Evolutionary conservation across 2,797 vertebrate species (phyloP).

Genomic region (Sebastes oblongus): DNA sequence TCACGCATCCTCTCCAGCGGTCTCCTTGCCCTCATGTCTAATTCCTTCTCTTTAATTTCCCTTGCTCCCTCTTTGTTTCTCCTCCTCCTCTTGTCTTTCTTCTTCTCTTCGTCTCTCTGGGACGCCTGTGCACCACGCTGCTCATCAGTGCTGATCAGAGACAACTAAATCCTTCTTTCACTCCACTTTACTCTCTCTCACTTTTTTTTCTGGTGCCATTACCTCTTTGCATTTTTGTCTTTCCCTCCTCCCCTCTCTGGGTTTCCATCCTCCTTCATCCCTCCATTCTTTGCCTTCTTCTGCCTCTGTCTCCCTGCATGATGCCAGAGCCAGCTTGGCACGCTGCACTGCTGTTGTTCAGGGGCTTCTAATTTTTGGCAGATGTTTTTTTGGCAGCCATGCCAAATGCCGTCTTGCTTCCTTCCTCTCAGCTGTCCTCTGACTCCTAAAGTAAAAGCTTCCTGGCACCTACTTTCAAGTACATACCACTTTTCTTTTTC

Average conservation of each 20-base stretch:
- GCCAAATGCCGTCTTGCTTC: conserved; percentile 13
- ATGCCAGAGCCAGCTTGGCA: conserved; percentile 50
- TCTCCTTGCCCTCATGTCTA: conserved; percentile 36
- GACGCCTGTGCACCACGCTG: not conserved
- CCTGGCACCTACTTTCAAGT: conserved; percentile 12
- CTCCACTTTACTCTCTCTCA: not conserved
- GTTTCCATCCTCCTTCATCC: conserved; percentile 10
- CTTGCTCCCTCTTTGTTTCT: conserved; percentile 47
- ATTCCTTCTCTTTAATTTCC: conserved; percentile 63
- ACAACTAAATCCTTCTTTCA: conserved; percentile 29
- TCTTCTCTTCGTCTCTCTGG: conserved; percentile 35
- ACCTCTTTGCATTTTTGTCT: not conserved
- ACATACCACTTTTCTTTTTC: conserved; percentile 1
- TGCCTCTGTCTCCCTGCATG: conserved; percentile 12
- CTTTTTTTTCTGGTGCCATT: conserved; percentile 14
- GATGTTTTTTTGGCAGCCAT: conserved; percentile 51
- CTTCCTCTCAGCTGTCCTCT: conserved; percentile 24
- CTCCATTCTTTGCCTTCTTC: conserved; percentile 10
- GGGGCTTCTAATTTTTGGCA: conserved; percentile 62
- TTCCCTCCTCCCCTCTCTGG: not conserved
- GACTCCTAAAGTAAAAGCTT: conserved; percentile 20
- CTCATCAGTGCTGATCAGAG: conserved; percentile 50
- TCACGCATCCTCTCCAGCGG: conserved; percentile 25
- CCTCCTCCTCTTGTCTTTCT: conserved; percentile 33
- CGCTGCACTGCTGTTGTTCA: conserved; percentile 42